These are phyloP conservation scores for Drosophila koepferae DNA, from an alignment of 2,888 invertebrate species.

Conservation along the genomic window DNA sequence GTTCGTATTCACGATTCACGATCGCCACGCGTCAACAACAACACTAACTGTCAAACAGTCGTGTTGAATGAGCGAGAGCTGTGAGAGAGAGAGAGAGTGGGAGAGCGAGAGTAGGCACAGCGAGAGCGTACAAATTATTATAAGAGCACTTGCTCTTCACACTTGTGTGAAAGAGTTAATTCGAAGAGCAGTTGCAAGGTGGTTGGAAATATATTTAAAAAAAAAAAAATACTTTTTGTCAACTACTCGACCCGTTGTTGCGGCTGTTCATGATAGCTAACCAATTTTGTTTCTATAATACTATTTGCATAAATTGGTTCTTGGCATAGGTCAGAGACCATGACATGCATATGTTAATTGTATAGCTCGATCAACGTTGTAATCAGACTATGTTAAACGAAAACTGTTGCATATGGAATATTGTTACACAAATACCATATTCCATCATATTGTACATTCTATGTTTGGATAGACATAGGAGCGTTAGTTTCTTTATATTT, in stretches of 20 bases:
- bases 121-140: no score
- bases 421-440: background rate
- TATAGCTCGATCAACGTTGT: background rate
- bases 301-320: constrained; percentile 35
- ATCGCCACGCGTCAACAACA: constrained; percentile 69
- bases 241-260: background rate
- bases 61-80: background rate
- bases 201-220: constrained; percentile 2
- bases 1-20: constrained; percentile 8
- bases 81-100: background rate
- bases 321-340: constrained; percentile 60
- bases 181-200: constrained; percentile 31
- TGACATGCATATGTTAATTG: constrained; percentile 46
- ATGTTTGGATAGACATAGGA: background rate
- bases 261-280: constrained; percentile 21
- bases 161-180: background rate
- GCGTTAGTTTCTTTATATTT: background rate
- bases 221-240: constrained; percentile 29
- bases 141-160: background rate
- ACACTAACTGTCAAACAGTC: background rate
- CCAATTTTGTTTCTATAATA: constrained; percentile 22
- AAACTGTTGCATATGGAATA: background rate
- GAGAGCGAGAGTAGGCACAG: background rate
- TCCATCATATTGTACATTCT: background rate
- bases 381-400: background rate